Evolutionary conservation across 2,797 vertebrate genomes (phyloP), one percentile per base, ranked within the genome.

Genomic region (Silurus aristotelis): DNA sequence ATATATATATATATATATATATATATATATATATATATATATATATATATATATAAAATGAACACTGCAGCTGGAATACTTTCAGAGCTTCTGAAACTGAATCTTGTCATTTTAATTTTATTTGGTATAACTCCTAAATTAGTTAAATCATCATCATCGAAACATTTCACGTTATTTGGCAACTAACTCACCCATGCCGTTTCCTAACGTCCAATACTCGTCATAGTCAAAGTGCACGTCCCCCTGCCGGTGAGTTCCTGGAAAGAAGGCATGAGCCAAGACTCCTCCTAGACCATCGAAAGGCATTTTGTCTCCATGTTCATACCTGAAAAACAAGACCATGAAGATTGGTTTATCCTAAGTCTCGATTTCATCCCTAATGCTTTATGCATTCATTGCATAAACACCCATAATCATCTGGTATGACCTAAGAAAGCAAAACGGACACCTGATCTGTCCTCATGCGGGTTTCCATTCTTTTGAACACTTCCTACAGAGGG

Each of bases 161-260:
- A 48, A 46, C 19, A 72, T 72, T 48, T 22, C 43, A 48, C 22
- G 22, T 22, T 46, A 43, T 6, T 20, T 61, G 7, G 6, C 4
- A 25, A 22, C 13, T 17, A 12, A 78, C 93, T 91, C 93, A 99
- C 98, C 97, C 93, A 97, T 93, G 90, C 94, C 94, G 91, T 96
- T 97, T 71, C 97, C 96, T 1, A 98, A 90, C 0, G 97, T 99
- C 98, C 98, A 99, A 13, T 95, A 93, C 93, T 99, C 98, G 0
- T 99, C 97, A 0, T 96, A 97, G 94, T 99, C 98, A 52, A 99
- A 99, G 89, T 99, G 98, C 76, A 99, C 95, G 0, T 98, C 96
- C 27, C 98, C 98, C 85, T 97, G 96, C 7, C 96, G 91, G 88
- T 97, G 96, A 0, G 97, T 99, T 91, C 94, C 95, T 27, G 98